phyloP scores from a whole-genome alignment of 2,888 invertebrate genomes.

The Lumbricus terrestris region DNA sequence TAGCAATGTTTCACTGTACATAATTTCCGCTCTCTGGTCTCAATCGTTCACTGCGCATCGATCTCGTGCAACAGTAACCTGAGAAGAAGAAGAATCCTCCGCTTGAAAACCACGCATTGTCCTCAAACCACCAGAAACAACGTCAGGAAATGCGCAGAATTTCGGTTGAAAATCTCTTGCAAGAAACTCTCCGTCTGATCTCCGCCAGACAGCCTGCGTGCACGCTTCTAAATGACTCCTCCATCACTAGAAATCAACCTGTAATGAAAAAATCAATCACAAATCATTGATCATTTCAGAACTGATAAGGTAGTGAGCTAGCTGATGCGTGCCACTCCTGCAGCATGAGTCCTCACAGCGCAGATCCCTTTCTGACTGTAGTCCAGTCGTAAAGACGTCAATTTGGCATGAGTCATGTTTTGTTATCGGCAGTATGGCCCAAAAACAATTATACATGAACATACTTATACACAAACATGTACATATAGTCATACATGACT shows the following conservation, averaged over 20 bases:
- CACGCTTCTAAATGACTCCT: background rate
- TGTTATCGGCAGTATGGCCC: too few species aligned
- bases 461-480: too few species aligned
- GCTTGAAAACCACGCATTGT: background rate
- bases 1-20: background rate
- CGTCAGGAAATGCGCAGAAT: background rate
- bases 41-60: background rate
- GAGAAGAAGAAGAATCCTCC: background rate
- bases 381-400: too few species aligned
- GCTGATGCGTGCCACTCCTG: too few species aligned
- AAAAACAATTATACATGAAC: too few species aligned
- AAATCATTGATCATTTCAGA: background rate
- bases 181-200: background rate
- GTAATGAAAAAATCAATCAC: background rate
- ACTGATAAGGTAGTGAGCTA: background rate
- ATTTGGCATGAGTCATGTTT: too few species aligned
- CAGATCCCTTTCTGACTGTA: too few species aligned
- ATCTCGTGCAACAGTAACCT: background rate
- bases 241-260: background rate
- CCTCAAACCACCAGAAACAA: background rate
- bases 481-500: too few species aligned
- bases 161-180: slow-evolving; percentile 3
- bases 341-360: too few species aligned
- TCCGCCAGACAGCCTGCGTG: background rate
- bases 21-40: background rate